Evolutionary conservation across 1,140 invertebrate genomes (phyloP).

Genomic region (Trachelipus rathkii): DNA sequence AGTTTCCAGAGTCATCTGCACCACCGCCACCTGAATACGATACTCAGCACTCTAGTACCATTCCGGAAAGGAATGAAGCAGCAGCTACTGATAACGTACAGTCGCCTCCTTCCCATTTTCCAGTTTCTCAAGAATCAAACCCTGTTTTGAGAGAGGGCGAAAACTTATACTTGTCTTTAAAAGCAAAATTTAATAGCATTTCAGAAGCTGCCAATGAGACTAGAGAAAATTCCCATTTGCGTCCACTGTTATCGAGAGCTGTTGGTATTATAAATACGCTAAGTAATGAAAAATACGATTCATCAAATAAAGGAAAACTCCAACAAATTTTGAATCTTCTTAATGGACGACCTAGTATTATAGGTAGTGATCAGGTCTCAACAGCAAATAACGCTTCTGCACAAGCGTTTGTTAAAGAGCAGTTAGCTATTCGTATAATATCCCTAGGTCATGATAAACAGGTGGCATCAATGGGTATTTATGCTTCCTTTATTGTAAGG

Average conservation of each 20-base stretch:
- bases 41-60: background rate
- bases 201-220: background rate
- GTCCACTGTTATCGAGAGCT: background rate
- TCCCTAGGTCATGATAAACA: background rate
- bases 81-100: too few species aligned
- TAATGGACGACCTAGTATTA: background rate
- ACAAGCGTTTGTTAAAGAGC: slow-evolving; percentile 12
- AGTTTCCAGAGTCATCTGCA: background rate
- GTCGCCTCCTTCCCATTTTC: background rate
- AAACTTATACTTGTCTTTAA: background rate
- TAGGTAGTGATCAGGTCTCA: background rate
- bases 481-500: background rate
- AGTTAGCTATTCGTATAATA: background rate
- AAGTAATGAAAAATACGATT: background rate
- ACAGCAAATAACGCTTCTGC: background rate
- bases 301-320: background rate
- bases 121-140: background rate
- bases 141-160: background rate
- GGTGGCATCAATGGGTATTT: background rate
- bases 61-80: too few species aligned
- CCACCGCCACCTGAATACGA: background rate
- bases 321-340: background rate
- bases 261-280: slow-evolving; percentile 9
- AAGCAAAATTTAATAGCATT: background rate
- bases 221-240: background rate